Base-by-base conservation (phyloP, 2,113 vertebrate genomes). In the Patagioenas fasciata region DNA sequence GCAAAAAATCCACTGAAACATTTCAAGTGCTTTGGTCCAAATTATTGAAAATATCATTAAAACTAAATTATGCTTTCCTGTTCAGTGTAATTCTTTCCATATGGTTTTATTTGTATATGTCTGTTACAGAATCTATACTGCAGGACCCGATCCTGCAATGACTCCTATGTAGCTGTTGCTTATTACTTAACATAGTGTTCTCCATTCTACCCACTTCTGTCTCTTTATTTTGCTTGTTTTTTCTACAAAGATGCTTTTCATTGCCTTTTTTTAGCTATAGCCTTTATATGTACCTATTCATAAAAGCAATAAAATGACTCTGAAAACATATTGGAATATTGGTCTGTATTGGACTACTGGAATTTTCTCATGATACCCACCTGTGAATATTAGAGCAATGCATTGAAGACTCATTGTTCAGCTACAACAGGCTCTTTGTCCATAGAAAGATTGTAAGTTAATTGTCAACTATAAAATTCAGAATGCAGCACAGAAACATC, bases 211-310 rank as follows among this genome's bases (percentile, higher is more conserved):
- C 54, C 71, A 81, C 47, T 54, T 50, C 38, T 36, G 64, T 64
- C 85, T 92, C 20, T 72, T 89, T 77, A 53, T 62, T 93, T 77
- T 95, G 79, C 11, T 40, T 65, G 15, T 56, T 86, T 72, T 85
- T 93, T 79, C 85, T 9, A 91, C 81, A 89, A 92, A 85, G 66
- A 90, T 36, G 38, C 10, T 93, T 96, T 48, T 40, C n/a, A 71
- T 44, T 54, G 71, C 34, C 38, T 58, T 93, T 75, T 82, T 69
- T 87, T 38, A 80, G 71, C 26, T 48, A 26, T 32, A 25, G 20
- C 34, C 61, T 53, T 65, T 48, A 36, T 25, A 40, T 7, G 5
- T 31, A 53, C 14, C 29, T 65, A 60, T 54, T 69, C 48, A 75
- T 61, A 65, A 81, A 75, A 85, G 26, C 14, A 57, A 47, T 25